Evolutionary conservation across 2,797 vertebrate genomes (phyloP).

Genomic region (Etheostoma nigrum): DNA sequence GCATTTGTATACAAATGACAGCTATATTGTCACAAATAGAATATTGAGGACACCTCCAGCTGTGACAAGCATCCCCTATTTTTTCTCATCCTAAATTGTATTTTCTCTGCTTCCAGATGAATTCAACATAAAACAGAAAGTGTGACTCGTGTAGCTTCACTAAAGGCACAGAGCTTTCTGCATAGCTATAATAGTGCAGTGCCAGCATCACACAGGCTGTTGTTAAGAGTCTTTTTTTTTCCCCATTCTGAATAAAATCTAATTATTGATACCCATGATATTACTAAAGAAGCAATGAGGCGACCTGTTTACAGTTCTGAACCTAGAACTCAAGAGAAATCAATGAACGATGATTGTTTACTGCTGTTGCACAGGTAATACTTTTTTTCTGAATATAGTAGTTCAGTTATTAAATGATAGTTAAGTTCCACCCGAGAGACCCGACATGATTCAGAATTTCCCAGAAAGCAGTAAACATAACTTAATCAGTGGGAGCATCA

Average conservation of each 20-base stretch:
- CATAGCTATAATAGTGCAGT: constrained; percentile 8
- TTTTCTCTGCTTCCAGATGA: constrained; percentile 34
- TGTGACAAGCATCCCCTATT: constrained; percentile 52
- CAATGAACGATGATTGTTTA: constrained; percentile 10
- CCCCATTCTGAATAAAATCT: constrained; percentile 9
- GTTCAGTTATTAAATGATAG: constrained; percentile 30
- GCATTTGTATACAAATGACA: constrained; percentile 70
- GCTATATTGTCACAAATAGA: constrained; percentile 64
- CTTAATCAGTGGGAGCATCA: constrained; percentile 29
- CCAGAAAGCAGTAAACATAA: constrained; percentile 42
- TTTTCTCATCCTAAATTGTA: constrained; percentile 42
- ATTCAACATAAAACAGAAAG: constrained; percentile 38
- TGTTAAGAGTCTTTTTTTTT: background rate
- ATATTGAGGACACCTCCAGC: constrained; percentile 66
- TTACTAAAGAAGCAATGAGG: constrained; percentile 10
- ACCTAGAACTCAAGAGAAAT: background rate
- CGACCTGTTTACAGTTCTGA: constrained; percentile 6
- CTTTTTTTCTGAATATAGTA: constrained; percentile 31
- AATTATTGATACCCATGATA: constrained; percentile 36
- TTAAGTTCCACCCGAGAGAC: constrained; percentile 13
- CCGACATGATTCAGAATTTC: constrained; percentile 31
- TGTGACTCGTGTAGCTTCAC: constrained; percentile 38
- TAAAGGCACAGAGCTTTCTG: constrained; percentile 13
- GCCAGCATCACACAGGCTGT: background rate
- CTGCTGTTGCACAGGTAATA: constrained; percentile 4